Evolutionary conservation across 2,113 vertebrate species (phyloP), one percentile per base, ranked within the genome.

Genomic region (Eulemur macaco): DNA sequence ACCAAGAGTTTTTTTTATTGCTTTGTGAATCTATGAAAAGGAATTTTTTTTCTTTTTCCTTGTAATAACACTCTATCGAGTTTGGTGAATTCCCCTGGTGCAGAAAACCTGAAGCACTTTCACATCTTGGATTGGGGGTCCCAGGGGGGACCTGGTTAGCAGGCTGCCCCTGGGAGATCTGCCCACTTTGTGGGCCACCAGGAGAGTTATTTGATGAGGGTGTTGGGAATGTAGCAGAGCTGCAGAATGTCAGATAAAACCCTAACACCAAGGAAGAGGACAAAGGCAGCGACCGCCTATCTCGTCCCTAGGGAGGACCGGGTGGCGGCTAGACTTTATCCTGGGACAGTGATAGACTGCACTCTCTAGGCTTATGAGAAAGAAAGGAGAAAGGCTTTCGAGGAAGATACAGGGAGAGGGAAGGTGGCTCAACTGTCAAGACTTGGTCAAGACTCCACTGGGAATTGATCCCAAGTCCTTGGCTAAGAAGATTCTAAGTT

Each of bases 11-110:
- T 93, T 34, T 34, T 87, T 93, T 34, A 63, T 76, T 86, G 42
- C 37, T 95, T 95, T 86, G 71, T 66, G 52, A 86, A 69, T 83
- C 82, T 91, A 93, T 23, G 13, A 77, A 96, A 96, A 95, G 56
- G 58, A 88, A 91, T 71, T 15, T 52, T 93, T 52, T 27, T 64
- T 56, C 78, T 86, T n/a, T 87, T 34, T 54, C 82, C 34, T 86
- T 37, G 13, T 77, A 74, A 91, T 8, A 87, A 85, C 14, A 73
- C 31, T 78, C 29, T 37, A 13, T 68, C 34, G 5, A 23, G 50
- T 91, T 54, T 47, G 64, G 68, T 92, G 81, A 84, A 82, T 18
- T 89, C 11, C 56, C 56, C 34, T 56, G 37, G 10, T 66, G 17
- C 21, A 15, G 20, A 45, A 54, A 84, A 37, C 9, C 80, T 39